These are phyloP conservation scores for Montipora capricornis DNA, from an alignment of 64 coral and sea anemone species.

Conservation along the genomic window DNA sequence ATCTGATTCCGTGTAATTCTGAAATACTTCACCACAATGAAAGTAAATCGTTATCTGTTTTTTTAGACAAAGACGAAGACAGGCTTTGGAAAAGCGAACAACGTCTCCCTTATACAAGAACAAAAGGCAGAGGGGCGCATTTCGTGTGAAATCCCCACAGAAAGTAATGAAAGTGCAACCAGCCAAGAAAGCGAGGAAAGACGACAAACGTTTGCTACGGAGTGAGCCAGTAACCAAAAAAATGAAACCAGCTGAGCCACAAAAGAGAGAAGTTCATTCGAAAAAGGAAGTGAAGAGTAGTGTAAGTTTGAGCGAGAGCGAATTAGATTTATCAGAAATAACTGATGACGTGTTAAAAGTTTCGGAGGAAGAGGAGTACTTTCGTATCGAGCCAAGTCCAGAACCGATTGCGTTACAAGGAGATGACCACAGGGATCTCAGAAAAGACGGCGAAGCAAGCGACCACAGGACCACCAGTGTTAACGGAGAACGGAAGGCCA, in stretches of 20 bases:
- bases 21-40: too few relatives aligned
- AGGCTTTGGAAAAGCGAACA: constrained; percentile 36
- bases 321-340: constrained; percentile 65
- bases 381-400: constrained; percentile 40
- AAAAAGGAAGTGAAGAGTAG: not conserved
- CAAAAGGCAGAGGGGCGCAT: not conserved
- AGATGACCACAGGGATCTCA: not conserved
- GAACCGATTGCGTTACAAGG: not conserved
- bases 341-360: constrained; percentile 22
- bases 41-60: too few relatives aligned
- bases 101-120: not conserved
- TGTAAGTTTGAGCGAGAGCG: constrained; percentile 61
- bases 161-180: constrained; percentile 14
- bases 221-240: not conserved
- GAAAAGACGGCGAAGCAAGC: not conserved
- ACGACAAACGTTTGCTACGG: not conserved
- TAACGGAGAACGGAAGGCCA: not conserved
- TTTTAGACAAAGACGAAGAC: constrained; percentile 52
- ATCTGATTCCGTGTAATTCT: too few relatives aligned
- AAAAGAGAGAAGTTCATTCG: not conserved
- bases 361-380: constrained; percentile 69
- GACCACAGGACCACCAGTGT: not conserved
- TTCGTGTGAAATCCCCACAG: not conserved
- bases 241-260: not conserved
- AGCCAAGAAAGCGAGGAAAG: constrained; percentile 13